phyloP scores from a whole-genome alignment of 1,140 invertebrate species.

The Aphelenchoides avenae region DNA sequence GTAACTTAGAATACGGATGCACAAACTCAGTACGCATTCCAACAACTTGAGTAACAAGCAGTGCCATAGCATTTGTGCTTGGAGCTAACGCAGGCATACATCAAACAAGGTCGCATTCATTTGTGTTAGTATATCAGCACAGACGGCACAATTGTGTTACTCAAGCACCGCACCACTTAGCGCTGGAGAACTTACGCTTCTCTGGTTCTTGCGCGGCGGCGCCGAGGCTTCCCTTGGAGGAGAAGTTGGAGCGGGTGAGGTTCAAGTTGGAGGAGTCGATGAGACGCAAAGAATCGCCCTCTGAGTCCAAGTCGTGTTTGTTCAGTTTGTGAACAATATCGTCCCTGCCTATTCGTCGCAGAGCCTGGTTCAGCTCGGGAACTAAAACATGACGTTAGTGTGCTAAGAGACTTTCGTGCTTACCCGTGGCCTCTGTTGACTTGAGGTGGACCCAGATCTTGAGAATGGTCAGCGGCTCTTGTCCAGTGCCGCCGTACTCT shows the following conservation, averaged over 20 bases:
- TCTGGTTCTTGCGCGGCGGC: background rate
- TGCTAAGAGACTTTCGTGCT: conserved; percentile 17
- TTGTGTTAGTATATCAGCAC: no score
- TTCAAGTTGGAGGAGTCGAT: conserved; percentile 25
- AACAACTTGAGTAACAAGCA: no score
- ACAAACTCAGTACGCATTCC: no score
- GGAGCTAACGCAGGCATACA: no score
- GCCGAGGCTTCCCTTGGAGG: conserved; percentile 24
- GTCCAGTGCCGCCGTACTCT: conserved; percentile 40
- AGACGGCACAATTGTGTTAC: no score
- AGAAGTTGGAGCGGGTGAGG: conserved; percentile 27
- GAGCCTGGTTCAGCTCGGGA: conserved; percentile 49
- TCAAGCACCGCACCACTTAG: no score
- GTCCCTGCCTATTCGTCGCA: conserved; percentile 54
- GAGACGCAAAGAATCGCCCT: conserved; percentile 28
- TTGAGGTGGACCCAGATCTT: conserved; percentile 59
- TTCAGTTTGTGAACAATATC: conserved; percentile 55
- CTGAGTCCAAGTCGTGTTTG: conserved; percentile 34
- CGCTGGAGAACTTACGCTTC: conserved; percentile 2
- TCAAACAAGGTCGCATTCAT: no score
- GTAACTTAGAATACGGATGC: no score
- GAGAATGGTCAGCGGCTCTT: conserved; percentile 49
- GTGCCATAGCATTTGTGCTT: no score
- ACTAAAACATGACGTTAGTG: conserved; percentile 33
- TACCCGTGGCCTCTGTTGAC: conserved; percentile 47